Percentiles rank a stretch among this genome's conserved stretches.
phyloP scores from a whole-genome alignment of 2,888 invertebrate genomes.

The Cryptocheilus praepositus region DNA sequence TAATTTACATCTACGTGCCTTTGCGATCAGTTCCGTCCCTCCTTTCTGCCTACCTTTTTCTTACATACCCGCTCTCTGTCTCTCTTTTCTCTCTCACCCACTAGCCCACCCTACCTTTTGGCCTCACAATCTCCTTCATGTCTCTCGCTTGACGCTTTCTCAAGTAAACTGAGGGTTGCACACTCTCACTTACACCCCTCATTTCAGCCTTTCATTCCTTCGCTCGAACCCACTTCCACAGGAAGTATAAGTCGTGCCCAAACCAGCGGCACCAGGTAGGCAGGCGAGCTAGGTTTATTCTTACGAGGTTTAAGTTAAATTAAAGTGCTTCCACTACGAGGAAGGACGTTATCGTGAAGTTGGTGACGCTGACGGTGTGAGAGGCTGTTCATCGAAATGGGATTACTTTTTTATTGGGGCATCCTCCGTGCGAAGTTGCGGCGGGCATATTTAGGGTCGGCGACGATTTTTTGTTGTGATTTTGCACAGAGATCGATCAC shows the following conservation, averaged over 20 bases:
- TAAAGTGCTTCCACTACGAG: slow-evolving; percentile 41
- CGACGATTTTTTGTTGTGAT: too few relatives aligned
- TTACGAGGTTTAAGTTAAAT: slow-evolving; percentile 58
- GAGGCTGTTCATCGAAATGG: slow-evolving; percentile 48
- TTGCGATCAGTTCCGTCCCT: slow-evolving; percentile 13
- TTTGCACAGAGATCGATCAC: too few relatives aligned
- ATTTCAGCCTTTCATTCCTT: not conserved
- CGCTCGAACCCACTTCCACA: not conserved
- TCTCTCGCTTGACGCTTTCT: slow-evolving; percentile 1
- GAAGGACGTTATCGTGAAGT: slow-evolving; percentile 32
- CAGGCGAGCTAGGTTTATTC: slow-evolving; percentile 36
- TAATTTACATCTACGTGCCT: slow-evolving; percentile 50
- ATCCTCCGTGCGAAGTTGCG: too few relatives aligned
- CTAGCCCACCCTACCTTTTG: not conserved
- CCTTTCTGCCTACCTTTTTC: not conserved
- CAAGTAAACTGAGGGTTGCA: not conserved
- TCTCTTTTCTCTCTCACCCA: not conserved
- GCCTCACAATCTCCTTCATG: slow-evolving; percentile 5
- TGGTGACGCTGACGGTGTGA: slow-evolving; percentile 22
- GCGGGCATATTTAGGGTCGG: too few relatives aligned
- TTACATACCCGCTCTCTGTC: not conserved
- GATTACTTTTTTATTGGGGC: slow-evolving; percentile 44
- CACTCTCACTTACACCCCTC: not conserved
- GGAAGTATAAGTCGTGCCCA: not conserved
- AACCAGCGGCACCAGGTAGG: not conserved